Percentiles rank a stretch among this genome's conserved stretches.
These are phyloP conservation scores for Cryptocheilus praepositus DNA, from an alignment of 2,888 invertebrate genomes.

Conservation along the genomic window DNA sequence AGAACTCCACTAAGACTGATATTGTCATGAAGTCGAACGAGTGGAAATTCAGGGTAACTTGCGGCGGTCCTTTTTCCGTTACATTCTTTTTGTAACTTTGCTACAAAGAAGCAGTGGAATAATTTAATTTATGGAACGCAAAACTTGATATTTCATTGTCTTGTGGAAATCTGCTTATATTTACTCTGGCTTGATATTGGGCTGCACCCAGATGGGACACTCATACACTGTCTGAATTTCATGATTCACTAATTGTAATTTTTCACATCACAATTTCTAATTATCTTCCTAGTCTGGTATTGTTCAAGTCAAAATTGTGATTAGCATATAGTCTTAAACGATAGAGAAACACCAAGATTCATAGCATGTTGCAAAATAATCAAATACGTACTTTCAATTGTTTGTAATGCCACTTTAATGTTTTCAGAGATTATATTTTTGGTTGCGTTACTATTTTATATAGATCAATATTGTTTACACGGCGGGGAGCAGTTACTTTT, in stretches of 20 bases:
- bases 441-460: no score
- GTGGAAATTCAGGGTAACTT: conserved; percentile 83
- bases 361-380: no score
- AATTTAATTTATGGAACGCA: conserved; percentile 49
- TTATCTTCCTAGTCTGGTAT: no score
- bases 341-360: no score
- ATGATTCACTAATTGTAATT: conserved; percentile 16
- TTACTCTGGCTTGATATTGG: conserved; percentile 46
- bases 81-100: conserved; percentile 59
- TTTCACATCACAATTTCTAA: no score
- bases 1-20: conserved; percentile 76
- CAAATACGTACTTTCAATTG: no score
- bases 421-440: no score
- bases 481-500: no score
- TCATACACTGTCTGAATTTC: conserved; percentile 25
- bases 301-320: background rate
- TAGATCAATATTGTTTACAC: no score
- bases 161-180: conserved; percentile 48
- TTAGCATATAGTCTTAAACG: background rate
- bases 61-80: conserved; percentile 63
- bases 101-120: conserved; percentile 45
- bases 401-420: no score
- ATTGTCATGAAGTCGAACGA: conserved; percentile 79
- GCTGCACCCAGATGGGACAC: conserved; percentile 35
- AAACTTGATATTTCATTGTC: conserved; percentile 43